phyloP scores from a whole-genome alignment of 2,113 vertebrate species.

The Callithrix jacchus region DNA sequence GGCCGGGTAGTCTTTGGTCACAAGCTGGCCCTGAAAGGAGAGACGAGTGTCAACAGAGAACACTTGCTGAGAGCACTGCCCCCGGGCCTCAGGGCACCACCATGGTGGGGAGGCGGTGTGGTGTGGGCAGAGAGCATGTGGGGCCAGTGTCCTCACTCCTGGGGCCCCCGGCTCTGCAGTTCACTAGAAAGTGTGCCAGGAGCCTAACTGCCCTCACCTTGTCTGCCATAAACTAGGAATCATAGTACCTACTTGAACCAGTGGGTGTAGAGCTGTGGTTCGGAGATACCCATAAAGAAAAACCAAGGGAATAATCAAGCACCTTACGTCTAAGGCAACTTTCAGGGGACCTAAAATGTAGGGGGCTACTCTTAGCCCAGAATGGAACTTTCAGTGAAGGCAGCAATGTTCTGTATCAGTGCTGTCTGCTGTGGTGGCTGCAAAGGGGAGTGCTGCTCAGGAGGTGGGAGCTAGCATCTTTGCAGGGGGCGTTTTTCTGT shows the following conservation, averaged over 20 bases:
- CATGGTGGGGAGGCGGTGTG: fast-evolving
- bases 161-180: neutral
- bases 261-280: fast-evolving
- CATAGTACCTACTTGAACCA: neutral
- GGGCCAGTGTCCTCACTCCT: too few relatives aligned
- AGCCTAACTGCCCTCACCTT: neutral
- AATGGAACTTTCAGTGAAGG: neutral
- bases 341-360: too few relatives aligned
- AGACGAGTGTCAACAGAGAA: neutral
- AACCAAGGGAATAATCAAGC: neutral
- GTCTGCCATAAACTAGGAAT: neutral
- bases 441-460: fast-evolving
- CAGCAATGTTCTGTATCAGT: fast-evolving
- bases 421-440: neutral
- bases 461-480: neutral
- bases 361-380: neutral
- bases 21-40: slow-evolving; percentile 88
- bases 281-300: fast-evolving
- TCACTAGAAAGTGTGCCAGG: neutral
- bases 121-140: neutral
- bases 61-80: neutral
- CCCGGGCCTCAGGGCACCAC: neutral
- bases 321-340: neutral
- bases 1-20: slow-evolving; percentile 88
- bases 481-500: too few relatives aligned